phyloP scores from a whole-genome alignment of 1,140 invertebrate genomes.

The Pogonomyrmex barbatus region DNA sequence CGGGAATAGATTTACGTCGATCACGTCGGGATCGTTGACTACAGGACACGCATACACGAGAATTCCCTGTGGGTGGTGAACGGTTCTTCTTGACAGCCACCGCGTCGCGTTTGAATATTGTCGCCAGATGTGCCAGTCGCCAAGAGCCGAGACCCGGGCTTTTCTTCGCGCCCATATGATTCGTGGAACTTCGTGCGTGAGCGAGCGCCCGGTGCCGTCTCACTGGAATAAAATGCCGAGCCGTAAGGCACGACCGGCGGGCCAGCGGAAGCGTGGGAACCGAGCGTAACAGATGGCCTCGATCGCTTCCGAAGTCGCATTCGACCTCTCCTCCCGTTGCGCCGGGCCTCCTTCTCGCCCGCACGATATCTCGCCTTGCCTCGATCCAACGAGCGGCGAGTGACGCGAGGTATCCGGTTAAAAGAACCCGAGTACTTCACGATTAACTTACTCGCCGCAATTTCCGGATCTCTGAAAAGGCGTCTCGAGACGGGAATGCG shows the following conservation, averaged over 20 bases:
- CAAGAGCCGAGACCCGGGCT: background rate
- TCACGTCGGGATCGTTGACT: slow-evolving; percentile 2
- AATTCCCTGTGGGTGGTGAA: background rate
- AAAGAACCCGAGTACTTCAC: background rate
- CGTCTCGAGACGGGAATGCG: background rate
- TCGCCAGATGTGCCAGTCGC: slow-evolving; percentile 12
- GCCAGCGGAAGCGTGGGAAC: slow-evolving; percentile 85
- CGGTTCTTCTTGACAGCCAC: slow-evolving; percentile 15
- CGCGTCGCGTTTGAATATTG: slow-evolving; percentile 17
- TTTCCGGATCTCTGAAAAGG: slow-evolving; percentile 4
- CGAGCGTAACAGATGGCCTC: slow-evolving; percentile 83
- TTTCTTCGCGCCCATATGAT: slow-evolving; percentile 9
- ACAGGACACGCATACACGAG: background rate
- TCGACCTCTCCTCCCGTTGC: slow-evolving; percentile 73
- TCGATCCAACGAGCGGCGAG: background rate
- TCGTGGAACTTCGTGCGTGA: slow-evolving; percentile 49
- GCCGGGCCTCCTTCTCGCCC: slow-evolving; percentile 34
- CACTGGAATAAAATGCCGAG: slow-evolving; percentile 59
- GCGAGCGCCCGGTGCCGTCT: slow-evolving; percentile 17
- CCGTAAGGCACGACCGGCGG: slow-evolving; percentile 73
- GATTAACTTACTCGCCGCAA: background rate
- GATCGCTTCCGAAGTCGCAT: slow-evolving; percentile 77
- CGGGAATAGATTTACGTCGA: slow-evolving; percentile 13
- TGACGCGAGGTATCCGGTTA: background rate
- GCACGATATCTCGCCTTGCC: background rate